Base-by-base conservation (phyloP, 2,888 invertebrate species). In the Ethmia dodecea region DNA sequence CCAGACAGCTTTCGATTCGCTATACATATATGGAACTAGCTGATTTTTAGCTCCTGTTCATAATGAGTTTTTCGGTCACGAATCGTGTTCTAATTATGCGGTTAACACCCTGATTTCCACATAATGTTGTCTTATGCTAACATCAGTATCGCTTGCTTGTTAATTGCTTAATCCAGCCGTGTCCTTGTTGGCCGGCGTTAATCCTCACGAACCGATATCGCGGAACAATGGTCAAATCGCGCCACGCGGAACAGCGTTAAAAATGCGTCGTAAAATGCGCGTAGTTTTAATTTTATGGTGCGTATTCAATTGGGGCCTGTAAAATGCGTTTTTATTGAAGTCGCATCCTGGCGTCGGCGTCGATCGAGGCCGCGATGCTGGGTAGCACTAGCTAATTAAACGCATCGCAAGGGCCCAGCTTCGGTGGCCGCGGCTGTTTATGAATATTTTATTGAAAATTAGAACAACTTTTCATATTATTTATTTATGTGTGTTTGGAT, bases 321-420 rank as follows among this genome's bases (percentile, higher is more conserved):
- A 84, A 84, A 84, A 83, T 70, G 62, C 66, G 65, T 81, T 83
- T 36, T 84, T 84, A 83, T 83, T 80, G 73, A 64, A 72, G 71
- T 60, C 70, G 75, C 77, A 79, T 84, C 83, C 84, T 81, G 81
- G 64, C 71, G 38, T 49, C 81, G 79, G 18, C 22, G 22, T n/a
- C 9, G 12, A 11, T 6, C 6, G 10, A 81, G 84, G 83, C 59
- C 79, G 71, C 66, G 72, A 68, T 67, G 65, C 47, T 69, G 59
- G 74, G 71, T 73, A 75, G 72, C 66, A 76, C 79, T 81, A 81
- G 81, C 83, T 83, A 83, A 83, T n/a, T n/a, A n/a, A n/a, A n/a
- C n/a, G n/a, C n/a, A n/a, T n/a, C n/a, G n/a, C n/a, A n/a, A n/a
- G n/a, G n/a, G n/a, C n/a, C n/a, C n/a, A n/a, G n/a, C n/a, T n/a